Conservation (phyloP, 2,113 vertebrate genomes). For the Telmatochromis sp. region DNA sequence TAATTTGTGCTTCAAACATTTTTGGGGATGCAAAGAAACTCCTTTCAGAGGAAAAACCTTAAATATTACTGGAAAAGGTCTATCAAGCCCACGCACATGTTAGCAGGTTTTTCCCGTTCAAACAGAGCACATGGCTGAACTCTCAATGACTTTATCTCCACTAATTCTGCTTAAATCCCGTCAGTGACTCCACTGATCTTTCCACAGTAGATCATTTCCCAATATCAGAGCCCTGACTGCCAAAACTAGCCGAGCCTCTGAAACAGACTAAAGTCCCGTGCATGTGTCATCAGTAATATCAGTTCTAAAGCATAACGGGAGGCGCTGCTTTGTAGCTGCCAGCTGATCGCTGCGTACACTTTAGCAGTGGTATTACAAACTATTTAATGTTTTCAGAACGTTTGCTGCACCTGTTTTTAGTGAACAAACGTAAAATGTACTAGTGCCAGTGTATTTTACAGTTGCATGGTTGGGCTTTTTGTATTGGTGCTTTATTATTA, state of each 20-base stretch:
- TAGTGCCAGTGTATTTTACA: neutral
- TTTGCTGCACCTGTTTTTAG: neutral
- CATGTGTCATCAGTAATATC: neutral
- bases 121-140: rapidly evolving
- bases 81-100: neutral
- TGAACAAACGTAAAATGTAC: neutral
- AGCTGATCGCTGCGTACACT: rapidly evolving
- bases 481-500: rapidly evolving
- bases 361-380: neutral
- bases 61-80: neutral
- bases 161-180: neutral
- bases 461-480: neutral
- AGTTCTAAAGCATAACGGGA: neutral
- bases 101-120: rapidly evolving
- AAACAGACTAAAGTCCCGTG: neutral
- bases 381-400: neutral
- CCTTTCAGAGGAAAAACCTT: rapidly evolving
- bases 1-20: neutral
- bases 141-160: neutral
- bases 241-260: neutral
- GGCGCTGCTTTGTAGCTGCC: neutral
- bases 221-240: neutral
- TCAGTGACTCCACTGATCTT: neutral
- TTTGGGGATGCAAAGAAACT: neutral
- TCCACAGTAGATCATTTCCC: neutral